phyloP scores from a whole-genome alignment of 2,888 invertebrate genomes.

The Habroteleia sp. region DNA sequence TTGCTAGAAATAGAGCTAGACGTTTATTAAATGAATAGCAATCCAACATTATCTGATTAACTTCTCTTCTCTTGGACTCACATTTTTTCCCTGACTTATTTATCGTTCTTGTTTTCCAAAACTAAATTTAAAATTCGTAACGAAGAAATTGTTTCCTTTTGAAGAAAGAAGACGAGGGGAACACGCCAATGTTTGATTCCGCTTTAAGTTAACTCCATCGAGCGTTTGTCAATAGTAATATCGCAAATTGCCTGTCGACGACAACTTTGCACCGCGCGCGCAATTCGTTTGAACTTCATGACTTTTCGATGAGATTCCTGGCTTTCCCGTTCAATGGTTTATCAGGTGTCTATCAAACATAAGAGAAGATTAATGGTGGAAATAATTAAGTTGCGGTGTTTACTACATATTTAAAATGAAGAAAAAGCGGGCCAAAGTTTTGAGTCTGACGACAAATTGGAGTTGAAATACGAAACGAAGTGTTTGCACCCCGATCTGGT shows the following conservation, averaged over 20 bases:
- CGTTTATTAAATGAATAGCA: conserved; percentile 20
- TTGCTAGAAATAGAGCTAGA: conserved; percentile 5
- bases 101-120: conserved; percentile 21
- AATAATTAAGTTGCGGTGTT: conserved; percentile 36
- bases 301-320: conserved; percentile 58
- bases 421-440: conserved; percentile 15
- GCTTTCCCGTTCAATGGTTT: conserved; percentile 54
- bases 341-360: conserved; percentile 55
- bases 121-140: conserved; percentile 42
- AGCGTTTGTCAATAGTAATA: conserved; percentile 77
- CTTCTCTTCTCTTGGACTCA: no score
- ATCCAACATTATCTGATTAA: conserved; percentile 23
- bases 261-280: conserved; percentile 63
- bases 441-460: conserved; percentile 1
- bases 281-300: conserved; percentile 60
- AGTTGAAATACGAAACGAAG: background rate
- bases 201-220: conserved; percentile 77
- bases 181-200: conserved; percentile 69
- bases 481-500: background rate
- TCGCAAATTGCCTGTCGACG: conserved; percentile 75
- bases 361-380: conserved; percentile 29
- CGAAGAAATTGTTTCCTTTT: conserved; percentile 45
- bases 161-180: conserved; percentile 49
- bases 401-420: conserved; percentile 27
- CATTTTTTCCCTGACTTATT: no score